Evolutionary conservation across 2,888 invertebrate species (phyloP).

Genomic region (Parelbella ahira): DNA sequence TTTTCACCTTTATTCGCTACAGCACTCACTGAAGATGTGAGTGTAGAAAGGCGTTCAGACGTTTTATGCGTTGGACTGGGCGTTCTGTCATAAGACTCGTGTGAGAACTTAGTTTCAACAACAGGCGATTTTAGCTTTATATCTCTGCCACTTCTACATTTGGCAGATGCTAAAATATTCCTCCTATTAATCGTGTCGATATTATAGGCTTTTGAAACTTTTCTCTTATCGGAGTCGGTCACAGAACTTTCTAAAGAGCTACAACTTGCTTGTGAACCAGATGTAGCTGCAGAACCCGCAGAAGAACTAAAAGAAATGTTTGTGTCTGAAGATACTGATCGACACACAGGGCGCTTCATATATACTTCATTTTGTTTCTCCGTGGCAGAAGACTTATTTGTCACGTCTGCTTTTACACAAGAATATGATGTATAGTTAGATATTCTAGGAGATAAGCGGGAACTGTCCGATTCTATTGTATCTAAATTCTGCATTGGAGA

Average conservation of each 20-base stretch:
- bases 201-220: constrained; percentile 88
- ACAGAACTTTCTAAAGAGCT: constrained; percentile 83
- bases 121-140: constrained; percentile 85
- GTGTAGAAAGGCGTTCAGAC: constrained; percentile 79
- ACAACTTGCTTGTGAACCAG: constrained; percentile 87
- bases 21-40: constrained; percentile 76
- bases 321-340: constrained; percentile 86
- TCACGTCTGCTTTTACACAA: constrained; percentile 65
- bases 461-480: constrained; percentile 77
- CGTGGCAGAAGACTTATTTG: constrained; percentile 49
- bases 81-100: constrained; percentile 76
- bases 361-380: constrained; percentile 64
- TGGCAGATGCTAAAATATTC: constrained; percentile 92
- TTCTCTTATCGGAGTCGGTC: constrained; percentile 82
- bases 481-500: constrained; percentile 87
- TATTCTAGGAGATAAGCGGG: constrained; percentile 72
- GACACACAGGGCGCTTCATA: constrained; percentile 81
- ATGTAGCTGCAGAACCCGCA: constrained; percentile 85
- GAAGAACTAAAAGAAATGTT: constrained; percentile 86
- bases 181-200: constrained; percentile 92
- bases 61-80: constrained; percentile 70
- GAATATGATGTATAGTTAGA: constrained; percentile 63
- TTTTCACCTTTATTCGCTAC: constrained; percentile 73
- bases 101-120: constrained; percentile 86
- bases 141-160: constrained; percentile 90